A percentile compares a stretch with the other conserved stretches of the same genome.
These are phyloP conservation scores for Sebastes hopkinsi DNA, from an alignment of 2,797 vertebrate species.

Conservation along the genomic window DNA sequence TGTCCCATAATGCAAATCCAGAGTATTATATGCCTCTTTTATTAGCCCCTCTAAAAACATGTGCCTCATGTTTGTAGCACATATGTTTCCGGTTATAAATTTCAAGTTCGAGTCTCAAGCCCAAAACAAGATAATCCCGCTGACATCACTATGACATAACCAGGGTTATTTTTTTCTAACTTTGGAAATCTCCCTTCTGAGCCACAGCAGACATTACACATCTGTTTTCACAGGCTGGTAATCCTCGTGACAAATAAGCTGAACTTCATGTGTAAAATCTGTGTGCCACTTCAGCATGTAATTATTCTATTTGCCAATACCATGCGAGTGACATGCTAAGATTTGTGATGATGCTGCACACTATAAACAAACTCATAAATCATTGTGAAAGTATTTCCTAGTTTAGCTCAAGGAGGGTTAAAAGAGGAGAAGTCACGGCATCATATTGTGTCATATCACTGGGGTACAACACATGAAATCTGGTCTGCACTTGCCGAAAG, in stretches of 20 bases:
- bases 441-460: neutral
- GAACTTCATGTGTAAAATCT: neutral
- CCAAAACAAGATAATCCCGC: neutral
- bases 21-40: neutral
- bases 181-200: neutral
- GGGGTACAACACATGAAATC: neutral
- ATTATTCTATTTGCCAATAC: neutral
- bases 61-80: neutral
- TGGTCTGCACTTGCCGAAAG: neutral
- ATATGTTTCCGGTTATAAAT: neutral
- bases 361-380: neutral
- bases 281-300: neutral
- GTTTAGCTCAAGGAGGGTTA: neutral
- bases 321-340: neutral
- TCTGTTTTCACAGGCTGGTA: neutral
- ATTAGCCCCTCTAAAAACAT: too few relatives aligned
- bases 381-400: neutral
- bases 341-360: neutral
- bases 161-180: neutral
- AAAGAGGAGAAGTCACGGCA: neutral
- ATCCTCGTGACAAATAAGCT: neutral
- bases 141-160: neutral
- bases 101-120: neutral
- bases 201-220: neutral
- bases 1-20: neutral